phyloP scores from a whole-genome alignment of 2,888 invertebrate genomes.

The Watsonalla cultraria region DNA sequence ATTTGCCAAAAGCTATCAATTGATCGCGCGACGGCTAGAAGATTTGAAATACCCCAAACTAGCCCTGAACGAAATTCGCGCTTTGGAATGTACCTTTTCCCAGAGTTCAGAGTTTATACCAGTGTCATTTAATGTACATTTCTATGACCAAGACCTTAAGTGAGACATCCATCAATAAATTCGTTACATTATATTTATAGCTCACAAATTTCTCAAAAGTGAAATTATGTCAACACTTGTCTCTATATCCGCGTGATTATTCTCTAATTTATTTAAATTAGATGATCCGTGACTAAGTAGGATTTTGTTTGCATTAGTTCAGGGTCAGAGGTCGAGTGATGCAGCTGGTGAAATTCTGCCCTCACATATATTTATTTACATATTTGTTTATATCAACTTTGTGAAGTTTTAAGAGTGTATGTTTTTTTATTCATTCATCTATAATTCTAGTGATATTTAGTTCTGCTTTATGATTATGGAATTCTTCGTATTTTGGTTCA shows the following conservation, averaged over 20 bases:
- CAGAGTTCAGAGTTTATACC: too few species aligned
- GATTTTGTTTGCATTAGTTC: neutral
- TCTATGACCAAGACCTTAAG: neutral
- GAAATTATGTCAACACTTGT: constrained; percentile 1
- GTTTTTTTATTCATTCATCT: too few species aligned
- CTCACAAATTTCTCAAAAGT: constrained; percentile 2
- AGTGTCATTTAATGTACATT: neutral
- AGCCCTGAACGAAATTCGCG: too few species aligned
- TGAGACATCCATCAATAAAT: neutral
- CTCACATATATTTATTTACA: neutral
- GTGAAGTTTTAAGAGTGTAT: too few species aligned
- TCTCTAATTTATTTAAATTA: constrained; percentile 3
- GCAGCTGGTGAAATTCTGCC: neutral
- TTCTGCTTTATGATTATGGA: too few species aligned
- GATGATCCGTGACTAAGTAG: neutral
- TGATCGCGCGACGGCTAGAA: too few species aligned
- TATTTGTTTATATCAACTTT: too few species aligned
- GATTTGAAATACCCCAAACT: too few species aligned
- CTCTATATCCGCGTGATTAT: constrained; percentile 1
- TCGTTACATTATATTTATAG: neutral
- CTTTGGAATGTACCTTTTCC: too few species aligned
- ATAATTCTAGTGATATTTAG: too few species aligned
- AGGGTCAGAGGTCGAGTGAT: constrained; percentile 1
- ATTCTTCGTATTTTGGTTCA: too few species aligned
- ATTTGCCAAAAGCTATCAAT: too few species aligned